These are phyloP conservation scores for Atopsyche davidsoni DNA, from an alignment of 1,140 invertebrate species.

Conservation along the genomic window DNA sequence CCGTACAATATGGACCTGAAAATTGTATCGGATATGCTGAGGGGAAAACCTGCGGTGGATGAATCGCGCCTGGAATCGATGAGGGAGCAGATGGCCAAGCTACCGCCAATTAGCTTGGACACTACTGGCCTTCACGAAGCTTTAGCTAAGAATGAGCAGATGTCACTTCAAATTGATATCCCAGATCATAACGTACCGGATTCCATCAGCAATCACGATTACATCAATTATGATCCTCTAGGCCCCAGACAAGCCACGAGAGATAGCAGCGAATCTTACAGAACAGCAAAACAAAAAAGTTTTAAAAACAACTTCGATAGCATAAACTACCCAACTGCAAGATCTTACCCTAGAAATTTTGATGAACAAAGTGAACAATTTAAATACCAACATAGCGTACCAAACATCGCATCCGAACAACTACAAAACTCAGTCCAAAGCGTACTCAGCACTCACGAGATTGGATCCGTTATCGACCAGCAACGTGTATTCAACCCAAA, in stretches of 20 bases:
- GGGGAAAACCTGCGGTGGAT: conserved; percentile 39
- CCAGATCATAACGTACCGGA: conserved; percentile 14
- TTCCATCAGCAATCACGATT: conserved; percentile 11
- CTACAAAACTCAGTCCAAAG: conserved; percentile 36
- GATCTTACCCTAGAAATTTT: conserved; percentile 10
- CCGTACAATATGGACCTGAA: conserved; percentile 46
- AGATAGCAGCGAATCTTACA: not conserved
- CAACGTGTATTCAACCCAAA: conserved; percentile 35
- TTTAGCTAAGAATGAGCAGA: conserved; percentile 37
- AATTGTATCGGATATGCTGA: conserved; percentile 45
- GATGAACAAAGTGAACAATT: conserved; percentile 12
- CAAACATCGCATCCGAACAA: conserved; percentile 25
- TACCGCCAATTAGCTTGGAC: conserved; percentile 38
- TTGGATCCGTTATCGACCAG: conserved; percentile 45
- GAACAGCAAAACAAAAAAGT: conserved; percentile 5
- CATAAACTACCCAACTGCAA: conserved; percentile 3
- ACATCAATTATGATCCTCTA: conserved; percentile 12
- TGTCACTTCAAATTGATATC: conserved; percentile 21
- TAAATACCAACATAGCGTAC: conserved; percentile 12
- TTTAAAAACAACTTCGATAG: not conserved
- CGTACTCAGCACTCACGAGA: conserved; percentile 40
- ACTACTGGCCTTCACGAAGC: conserved; percentile 41
- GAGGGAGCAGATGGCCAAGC: conserved; percentile 36
- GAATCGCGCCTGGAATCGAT: conserved; percentile 36
- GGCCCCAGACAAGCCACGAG: not conserved